A percentile compares a stretch with the other conserved stretches of the same genome.
Conservation (phyloP, 2,797 vertebrate species). For the Halcyon chelicuti region DNA sequence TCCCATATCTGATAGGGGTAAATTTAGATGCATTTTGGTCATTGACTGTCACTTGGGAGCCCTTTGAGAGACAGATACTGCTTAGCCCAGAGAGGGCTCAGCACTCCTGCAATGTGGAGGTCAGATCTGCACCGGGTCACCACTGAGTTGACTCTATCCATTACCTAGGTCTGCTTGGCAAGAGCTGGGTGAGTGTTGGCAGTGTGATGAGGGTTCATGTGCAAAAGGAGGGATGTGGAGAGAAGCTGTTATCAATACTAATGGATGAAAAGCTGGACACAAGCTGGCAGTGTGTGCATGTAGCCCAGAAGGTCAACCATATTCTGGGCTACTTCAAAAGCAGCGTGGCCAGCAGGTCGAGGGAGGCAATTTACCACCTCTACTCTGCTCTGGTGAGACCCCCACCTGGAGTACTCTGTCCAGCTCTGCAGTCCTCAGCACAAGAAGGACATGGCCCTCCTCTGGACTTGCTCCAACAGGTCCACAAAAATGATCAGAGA, state of each 20-base stretch:
- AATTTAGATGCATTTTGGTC: neutral
- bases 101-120: neutral
- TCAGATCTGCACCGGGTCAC: accelerated
- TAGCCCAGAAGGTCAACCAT: neutral
- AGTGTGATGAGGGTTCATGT: neutral
- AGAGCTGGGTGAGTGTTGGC: neutral
- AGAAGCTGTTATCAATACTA: neutral
- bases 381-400: no score
- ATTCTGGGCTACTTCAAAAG: no score
- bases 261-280: neutral
- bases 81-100: neutral
- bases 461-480: no score
- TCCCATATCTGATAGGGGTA: neutral
- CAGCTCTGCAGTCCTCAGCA: no score
- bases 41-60: neutral
- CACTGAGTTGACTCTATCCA: accelerated
- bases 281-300: neutral
- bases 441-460: no score
- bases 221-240: neutral
- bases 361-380: no score
- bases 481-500: no score
- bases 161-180: neutral
- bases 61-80: neutral
- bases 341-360: no score
- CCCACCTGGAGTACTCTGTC: no score